Evolutionary conservation across 2,113 vertebrate species (phyloP), one percentile per base, ranked within the genome.

Genomic region (Hippocampus abdominalis): DNA sequence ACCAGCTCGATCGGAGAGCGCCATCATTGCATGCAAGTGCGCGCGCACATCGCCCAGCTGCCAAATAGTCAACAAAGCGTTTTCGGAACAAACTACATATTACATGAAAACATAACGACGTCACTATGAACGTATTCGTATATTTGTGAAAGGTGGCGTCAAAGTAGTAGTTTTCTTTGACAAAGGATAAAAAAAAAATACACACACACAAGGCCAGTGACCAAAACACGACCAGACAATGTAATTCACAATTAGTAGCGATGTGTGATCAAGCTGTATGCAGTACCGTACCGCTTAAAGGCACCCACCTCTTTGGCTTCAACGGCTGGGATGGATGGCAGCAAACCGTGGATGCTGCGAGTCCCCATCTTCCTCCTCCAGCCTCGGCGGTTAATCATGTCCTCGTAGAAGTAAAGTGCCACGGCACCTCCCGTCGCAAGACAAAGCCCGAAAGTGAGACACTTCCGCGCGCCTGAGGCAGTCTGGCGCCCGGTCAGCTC

Each of bases 291-390:
- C 49, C 20, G 25, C n/a, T 10, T n/a, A 8, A 36, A 36, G 10
- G 21, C 25, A 69, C 80, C 65, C 89, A 93, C 92, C 92, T 93
- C 92, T 68, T 91, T 92, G 20, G 92, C 92, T 60, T 81, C 72
- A 4, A 93, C 90, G 0, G 82, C 84, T 12, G 89, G 89, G 42
- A 93, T 76, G 49, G 79, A 85, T 32, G 86, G 79, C 6, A 90
- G 72, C 69, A 89, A 32, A 15, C 70, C 74, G 71, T 12, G 70
- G 84, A 84, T 77, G 76, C 77, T 66, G 74, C 8, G 59, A 13
- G 70, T 72, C 71, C 53, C 73, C 75, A 79, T 86, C 73, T 73
- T 86, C 83, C 71, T 84, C 79, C 72, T 87, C 73, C 83, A 71
- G 68, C 64, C 67, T 67, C 77, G 46, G 36, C 51, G 54, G 72